Base-by-base conservation (phyloP, 1,140 invertebrate genomes). In the Heliconius melpomene region DNA sequence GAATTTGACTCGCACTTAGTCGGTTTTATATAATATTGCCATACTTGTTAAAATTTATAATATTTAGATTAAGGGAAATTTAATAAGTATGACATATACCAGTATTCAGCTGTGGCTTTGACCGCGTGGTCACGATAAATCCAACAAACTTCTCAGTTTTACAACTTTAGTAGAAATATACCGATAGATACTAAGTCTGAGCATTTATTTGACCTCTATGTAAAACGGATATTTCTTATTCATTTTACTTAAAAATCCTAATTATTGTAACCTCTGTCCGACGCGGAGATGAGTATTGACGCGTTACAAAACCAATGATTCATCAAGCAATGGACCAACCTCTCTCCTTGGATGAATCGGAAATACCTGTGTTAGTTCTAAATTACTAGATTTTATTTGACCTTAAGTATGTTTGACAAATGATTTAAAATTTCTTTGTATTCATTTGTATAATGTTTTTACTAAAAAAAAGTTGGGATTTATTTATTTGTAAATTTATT, bases 281-380 rank as follows among this genome's bases (percentile, higher is more conserved):
- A 38, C 11, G 38, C 32, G 57, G 74, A 40, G 60, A 76, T 57
- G 54, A 20, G 73, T 74, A 46, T 18, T 46, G 54, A 66, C 52
- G 36, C 18, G 36, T 76, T 76, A 76, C 74, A 76, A 76, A 76
- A 76, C 8, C 3, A 3, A 60, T 76, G 74, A 76, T 26, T 76
- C 74, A 76, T 46, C 36, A 1, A 70, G 26, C 36, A 26, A 70
- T 70, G 60, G 60, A 32, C 75, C 75, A 77, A 77, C 38, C 38
- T 20, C 60, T 77, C 54, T 77, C 54, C 52, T 38, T 23, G 32
- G 60, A 70, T 77, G n/a, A 70, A 26, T 77, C 36, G 75, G 75
- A 46, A 77, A 70, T 77, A 70, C 60, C 75, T 40, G 13, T 50
- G 3, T 76, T 77, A 29, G 32, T 72, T 72, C 18, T 72, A 40